phyloP scores from a whole-genome alignment of 2,797 vertebrate genomes.

The Buphagus erythrorhynchus region DNA sequence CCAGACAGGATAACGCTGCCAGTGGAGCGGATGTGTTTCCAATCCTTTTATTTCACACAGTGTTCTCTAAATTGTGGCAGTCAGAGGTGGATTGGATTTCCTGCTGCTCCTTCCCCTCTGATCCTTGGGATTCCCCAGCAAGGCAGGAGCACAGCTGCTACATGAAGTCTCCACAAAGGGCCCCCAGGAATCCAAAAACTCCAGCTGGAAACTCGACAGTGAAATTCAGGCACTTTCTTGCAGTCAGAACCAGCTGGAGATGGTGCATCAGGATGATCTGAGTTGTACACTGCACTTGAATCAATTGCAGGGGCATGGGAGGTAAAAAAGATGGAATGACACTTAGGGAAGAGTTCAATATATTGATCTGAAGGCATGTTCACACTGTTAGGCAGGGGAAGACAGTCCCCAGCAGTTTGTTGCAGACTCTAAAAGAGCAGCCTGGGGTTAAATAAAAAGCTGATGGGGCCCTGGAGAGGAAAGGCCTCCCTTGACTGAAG shows the following conservation, averaged over 20 bases:
- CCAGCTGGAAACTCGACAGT: not conserved
- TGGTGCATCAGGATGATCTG: not conserved
- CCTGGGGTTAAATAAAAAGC: not conserved
- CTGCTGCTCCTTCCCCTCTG: not conserved
- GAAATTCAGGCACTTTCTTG: not conserved
- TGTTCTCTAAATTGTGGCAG: not conserved
- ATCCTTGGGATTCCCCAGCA: not conserved
- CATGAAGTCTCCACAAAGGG: not conserved
- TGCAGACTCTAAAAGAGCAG: not conserved
- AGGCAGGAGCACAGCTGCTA: not conserved
- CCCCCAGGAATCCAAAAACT: not conserved
- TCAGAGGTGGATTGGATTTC: not conserved
- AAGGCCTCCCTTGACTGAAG: not conserved
- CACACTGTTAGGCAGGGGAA: accelerated
- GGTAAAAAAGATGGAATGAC: not conserved
- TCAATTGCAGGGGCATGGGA: not conserved
- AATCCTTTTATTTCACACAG: not conserved
- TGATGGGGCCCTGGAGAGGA: not conserved
- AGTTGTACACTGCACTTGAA: accelerated
- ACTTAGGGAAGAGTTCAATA: not conserved
- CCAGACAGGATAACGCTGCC: not conserved
- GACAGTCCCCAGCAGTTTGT: not conserved
- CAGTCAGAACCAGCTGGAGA: not conserved
- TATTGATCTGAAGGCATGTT: not conserved
- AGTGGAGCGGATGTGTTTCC: not conserved